A percentile compares a stretch with the other conserved stretches of the same genome.
phyloP scores from a whole-genome alignment of 1,140 invertebrate genomes.

The Platyscapa corneri region DNA sequence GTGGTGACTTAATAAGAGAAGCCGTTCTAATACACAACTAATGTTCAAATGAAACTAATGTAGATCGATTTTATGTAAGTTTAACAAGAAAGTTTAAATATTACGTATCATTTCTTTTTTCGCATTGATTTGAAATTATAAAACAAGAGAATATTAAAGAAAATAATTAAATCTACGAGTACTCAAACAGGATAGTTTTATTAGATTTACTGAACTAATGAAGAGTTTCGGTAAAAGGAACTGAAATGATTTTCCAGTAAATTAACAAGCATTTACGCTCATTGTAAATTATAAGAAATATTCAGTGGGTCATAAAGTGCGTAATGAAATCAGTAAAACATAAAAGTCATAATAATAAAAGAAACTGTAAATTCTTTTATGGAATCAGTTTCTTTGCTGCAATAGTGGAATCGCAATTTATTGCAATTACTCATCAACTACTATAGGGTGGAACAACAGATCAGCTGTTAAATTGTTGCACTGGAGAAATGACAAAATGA shows the following conservation, averaged over 20 bases:
- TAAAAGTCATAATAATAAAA: background rate
- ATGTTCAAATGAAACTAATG: conserved; percentile 21
- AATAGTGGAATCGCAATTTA: background rate
- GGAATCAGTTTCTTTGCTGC: background rate
- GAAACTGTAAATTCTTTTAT: background rate
- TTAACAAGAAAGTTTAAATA: background rate
- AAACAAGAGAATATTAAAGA: too few relatives aligned
- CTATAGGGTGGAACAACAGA: background rate
- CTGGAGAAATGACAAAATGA: background rate
- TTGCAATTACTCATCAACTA: background rate
- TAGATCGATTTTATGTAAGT: conserved; percentile 9
- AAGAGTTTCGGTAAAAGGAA: too few relatives aligned
- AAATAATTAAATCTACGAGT: too few relatives aligned
- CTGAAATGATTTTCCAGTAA: too few relatives aligned
- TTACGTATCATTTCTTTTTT: too few relatives aligned
- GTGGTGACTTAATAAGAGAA: background rate
- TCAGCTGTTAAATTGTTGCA: background rate
- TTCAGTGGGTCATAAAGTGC: too few relatives aligned
- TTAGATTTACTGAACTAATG: too few relatives aligned
- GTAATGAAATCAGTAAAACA: background rate
- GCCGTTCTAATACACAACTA: conserved; percentile 4
- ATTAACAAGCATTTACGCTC: too few relatives aligned
- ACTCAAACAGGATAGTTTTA: too few relatives aligned
- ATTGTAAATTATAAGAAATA: too few relatives aligned
- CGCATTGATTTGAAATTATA: too few relatives aligned